Evolutionary conservation across 2,113 vertebrate genomes (phyloP).

Genomic region (Planiliza haematocheilus): DNA sequence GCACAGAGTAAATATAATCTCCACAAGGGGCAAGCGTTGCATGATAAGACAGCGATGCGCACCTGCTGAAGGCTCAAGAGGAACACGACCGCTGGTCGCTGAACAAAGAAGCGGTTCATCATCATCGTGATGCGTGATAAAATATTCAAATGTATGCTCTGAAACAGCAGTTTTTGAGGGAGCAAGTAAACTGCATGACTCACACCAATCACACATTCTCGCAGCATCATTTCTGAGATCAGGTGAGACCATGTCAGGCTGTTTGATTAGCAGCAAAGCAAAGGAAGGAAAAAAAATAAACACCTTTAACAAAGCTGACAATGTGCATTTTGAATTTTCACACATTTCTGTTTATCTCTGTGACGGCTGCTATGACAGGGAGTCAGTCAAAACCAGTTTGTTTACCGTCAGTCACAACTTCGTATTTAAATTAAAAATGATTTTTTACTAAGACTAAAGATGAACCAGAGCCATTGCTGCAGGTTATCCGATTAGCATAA

Average conservation of each 20-base stretch:
- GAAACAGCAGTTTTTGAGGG: not conserved
- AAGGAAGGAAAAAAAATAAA: not conserved
- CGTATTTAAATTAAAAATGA: not conserved
- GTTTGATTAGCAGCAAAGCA: not conserved
- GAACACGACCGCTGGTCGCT: conserved; percentile 6
- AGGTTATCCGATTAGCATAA: not conserved
- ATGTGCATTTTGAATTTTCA: not conserved
- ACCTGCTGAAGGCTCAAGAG: conserved; percentile 43
- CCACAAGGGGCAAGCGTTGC: conserved; percentile 39
- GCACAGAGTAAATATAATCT: conserved; percentile 79
- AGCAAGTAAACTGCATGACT: not conserved
- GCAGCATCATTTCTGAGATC: not conserved
- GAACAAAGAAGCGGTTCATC: conserved; percentile 4
- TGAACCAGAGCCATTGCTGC: not conserved
- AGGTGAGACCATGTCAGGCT: not conserved
- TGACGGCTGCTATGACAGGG: not conserved
- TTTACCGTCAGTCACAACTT: not conserved
- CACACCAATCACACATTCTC: not conserved
- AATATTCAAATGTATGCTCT: not conserved
- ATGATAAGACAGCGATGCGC: conserved; percentile 48
- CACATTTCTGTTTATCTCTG: not conserved
- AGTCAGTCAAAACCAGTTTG: not conserved
- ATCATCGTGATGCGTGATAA: not conserved
- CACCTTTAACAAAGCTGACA: conserved; percentile 14
- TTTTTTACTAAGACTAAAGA: not conserved